phyloP scores from a whole-genome alignment of 2,888 invertebrate genomes.

The Eugnorisma glareosa region DNA sequence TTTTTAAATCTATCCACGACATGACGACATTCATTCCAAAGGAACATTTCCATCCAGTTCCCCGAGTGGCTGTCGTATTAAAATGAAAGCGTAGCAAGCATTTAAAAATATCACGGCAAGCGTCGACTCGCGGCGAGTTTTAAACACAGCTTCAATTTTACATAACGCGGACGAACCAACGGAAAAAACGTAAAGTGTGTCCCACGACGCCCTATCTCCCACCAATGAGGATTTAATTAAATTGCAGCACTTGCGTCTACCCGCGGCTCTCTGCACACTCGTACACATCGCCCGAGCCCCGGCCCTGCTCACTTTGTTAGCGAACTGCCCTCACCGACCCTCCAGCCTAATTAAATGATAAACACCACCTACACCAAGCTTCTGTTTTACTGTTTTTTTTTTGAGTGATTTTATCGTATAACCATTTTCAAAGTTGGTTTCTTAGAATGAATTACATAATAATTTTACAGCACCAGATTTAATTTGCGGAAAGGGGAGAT shows the following conservation, averaged over 20 bases:
- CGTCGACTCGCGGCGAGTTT: constrained; percentile 67
- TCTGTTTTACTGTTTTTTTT: constrained; percentile 44
- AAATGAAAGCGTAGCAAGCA: constrained; percentile 72
- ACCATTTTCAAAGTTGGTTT: constrained; percentile 26
- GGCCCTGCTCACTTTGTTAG: constrained; percentile 49
- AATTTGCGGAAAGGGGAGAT: constrained; percentile 58
- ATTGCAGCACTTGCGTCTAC: constrained; percentile 74
- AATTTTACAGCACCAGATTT: constrained; percentile 50
- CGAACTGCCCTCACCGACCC: constrained; percentile 60
- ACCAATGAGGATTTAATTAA: constrained; percentile 83
- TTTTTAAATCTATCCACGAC: too few relatives aligned
- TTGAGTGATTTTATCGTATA: constrained; percentile 67
- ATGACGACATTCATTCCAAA: not conserved
- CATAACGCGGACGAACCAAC: constrained; percentile 69
- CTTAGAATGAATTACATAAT: constrained; percentile 54
- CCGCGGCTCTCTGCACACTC: constrained; percentile 68
- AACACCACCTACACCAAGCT: constrained; percentile 65
- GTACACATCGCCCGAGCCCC: constrained; percentile 35
- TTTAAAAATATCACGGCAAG: constrained; percentile 73
- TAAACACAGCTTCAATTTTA: constrained; percentile 76
- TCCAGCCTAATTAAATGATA: constrained; percentile 79
- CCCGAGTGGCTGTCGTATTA: constrained; percentile 69
- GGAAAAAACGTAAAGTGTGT: constrained; percentile 72
- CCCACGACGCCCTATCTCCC: constrained; percentile 71
- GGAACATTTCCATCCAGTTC: constrained; percentile 59